Conservation (phyloP, 2,888 invertebrate genomes). For the Listrodromus nycthemerus region DNA sequence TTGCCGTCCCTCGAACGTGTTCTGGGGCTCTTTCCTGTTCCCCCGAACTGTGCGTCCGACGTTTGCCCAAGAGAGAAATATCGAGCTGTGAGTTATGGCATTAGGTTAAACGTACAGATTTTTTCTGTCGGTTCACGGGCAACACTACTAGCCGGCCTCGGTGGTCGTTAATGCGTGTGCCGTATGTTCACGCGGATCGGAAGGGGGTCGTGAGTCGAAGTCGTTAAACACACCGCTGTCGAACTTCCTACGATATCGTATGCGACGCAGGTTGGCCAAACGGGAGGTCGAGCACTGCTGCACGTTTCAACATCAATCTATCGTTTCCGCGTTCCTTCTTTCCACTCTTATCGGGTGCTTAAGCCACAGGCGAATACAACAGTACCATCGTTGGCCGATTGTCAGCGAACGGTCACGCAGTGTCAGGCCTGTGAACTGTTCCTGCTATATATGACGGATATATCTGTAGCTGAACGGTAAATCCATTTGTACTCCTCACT, state of each 20-base stretch:
- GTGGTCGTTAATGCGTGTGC: conserved; percentile 40
- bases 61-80: conserved; percentile 50
- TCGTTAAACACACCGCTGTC: conserved; percentile 58
- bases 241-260: conserved; percentile 45
- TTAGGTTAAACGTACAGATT: conserved; percentile 25
- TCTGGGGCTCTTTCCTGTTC: conserved; percentile 35
- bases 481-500: not conserved
- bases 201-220: conserved; percentile 40
- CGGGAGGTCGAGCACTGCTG: conserved; percentile 19
- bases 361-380: not conserved
- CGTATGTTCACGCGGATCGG: conserved; percentile 39
- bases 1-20: conserved; percentile 52
- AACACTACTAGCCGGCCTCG: not conserved
- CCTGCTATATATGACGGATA: not conserved
- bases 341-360: conserved; percentile 1
- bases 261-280: conserved; percentile 33
- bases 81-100: conserved; percentile 57
- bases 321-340: conserved; percentile 13
- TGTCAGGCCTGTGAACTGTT: not conserved
- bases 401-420: not conserved
- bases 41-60: conserved; percentile 41
- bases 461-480: not conserved
- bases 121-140: conserved; percentile 42
- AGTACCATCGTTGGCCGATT: not conserved
- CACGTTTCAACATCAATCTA: conserved; percentile 22